These are phyloP conservation scores for Salminus brasiliensis DNA, from an alignment of 2,113 vertebrate species.

Conservation along the genomic window DNA sequence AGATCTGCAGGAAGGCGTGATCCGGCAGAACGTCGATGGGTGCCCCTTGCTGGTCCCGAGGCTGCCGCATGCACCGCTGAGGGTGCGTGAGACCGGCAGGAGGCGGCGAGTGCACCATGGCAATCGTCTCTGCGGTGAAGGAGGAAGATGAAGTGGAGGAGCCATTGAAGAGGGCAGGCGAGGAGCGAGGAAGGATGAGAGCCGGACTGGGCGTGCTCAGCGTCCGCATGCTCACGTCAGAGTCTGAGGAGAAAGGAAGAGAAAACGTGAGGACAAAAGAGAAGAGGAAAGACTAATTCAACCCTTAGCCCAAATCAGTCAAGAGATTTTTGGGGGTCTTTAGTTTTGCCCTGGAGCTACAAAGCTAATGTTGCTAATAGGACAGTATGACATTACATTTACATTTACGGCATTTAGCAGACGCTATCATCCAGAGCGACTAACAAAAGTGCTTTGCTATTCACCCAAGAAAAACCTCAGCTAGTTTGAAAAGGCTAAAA, in stretches of 20 bases:
- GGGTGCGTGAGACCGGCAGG: slow-evolving; percentile 81
- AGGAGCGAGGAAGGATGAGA: slow-evolving; percentile 78
- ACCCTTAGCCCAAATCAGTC: neutral
- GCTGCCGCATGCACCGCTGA: slow-evolving; percentile 77
- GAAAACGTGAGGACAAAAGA: neutral
- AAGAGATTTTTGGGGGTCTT: neutral
- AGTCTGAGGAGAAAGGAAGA: slow-evolving; percentile 75
- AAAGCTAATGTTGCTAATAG: no score
- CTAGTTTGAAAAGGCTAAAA: no score
- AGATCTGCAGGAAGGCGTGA: slow-evolving; percentile 86
- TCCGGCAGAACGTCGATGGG: slow-evolving; percentile 89
- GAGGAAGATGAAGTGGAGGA: slow-evolving; percentile 86
- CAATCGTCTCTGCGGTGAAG: slow-evolving; percentile 83
- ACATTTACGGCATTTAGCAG: no score
- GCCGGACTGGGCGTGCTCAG: slow-evolving; percentile 89
- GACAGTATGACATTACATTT: no score
- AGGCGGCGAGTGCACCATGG: slow-evolving; percentile 80
- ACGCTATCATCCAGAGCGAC: no score
- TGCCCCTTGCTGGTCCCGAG: slow-evolving; percentile 78
- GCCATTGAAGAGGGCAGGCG: slow-evolving; percentile 82
- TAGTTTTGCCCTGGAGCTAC: no score
- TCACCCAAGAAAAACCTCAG: no score
- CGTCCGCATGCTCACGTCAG: slow-evolving; percentile 89
- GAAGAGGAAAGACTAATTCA: no score
- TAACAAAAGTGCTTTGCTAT: no score